phyloP scores from a whole-genome alignment of 2,113 vertebrate species.

The Dasyornis broadbenti region DNA sequence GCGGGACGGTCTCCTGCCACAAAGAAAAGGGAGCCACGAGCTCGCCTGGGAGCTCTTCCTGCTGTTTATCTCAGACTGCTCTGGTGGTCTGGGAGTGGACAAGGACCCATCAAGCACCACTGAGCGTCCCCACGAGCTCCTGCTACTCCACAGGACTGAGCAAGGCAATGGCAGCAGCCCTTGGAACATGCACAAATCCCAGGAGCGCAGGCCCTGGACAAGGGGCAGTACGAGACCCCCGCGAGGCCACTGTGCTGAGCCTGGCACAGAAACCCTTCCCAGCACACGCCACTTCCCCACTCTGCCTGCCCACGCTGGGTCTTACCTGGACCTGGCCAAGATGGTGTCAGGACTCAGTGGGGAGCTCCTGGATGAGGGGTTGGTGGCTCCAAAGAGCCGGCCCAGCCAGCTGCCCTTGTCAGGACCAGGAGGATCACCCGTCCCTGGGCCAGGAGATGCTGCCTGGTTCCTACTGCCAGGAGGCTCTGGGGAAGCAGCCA shows the following conservation, averaged over 20 bases:
- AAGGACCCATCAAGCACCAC: rapidly evolving
- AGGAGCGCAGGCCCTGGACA: background rate
- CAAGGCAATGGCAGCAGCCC: rapidly evolving
- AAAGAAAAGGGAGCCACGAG: background rate
- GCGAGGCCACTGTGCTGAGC: rapidly evolving
- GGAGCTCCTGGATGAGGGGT: background rate
- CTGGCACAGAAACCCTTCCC: background rate
- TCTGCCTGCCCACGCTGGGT: background rate
- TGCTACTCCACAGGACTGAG: background rate
- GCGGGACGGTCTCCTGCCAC: constrained; percentile 84
- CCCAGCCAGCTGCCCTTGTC: constrained; percentile 68
- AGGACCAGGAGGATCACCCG: background rate
- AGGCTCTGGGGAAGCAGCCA: background rate
- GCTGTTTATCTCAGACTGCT: rapidly evolving
- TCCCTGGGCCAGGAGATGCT: background rate
- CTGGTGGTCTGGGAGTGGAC: rapidly evolving
- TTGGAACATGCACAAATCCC: rapidly evolving
- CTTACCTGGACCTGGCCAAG: constrained; percentile 59
- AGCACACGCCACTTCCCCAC: rapidly evolving
- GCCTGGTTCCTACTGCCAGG: rapidly evolving
- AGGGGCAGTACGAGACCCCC: rapidly evolving
- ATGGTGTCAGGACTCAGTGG: background rate
- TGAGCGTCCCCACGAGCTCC: background rate
- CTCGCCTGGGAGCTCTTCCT: background rate
- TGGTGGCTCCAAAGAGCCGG: constrained; percentile 83